Evolutionary conservation across 2,113 vertebrate species (phyloP).

Genomic region (Pycnonotus jocosus): DNA sequence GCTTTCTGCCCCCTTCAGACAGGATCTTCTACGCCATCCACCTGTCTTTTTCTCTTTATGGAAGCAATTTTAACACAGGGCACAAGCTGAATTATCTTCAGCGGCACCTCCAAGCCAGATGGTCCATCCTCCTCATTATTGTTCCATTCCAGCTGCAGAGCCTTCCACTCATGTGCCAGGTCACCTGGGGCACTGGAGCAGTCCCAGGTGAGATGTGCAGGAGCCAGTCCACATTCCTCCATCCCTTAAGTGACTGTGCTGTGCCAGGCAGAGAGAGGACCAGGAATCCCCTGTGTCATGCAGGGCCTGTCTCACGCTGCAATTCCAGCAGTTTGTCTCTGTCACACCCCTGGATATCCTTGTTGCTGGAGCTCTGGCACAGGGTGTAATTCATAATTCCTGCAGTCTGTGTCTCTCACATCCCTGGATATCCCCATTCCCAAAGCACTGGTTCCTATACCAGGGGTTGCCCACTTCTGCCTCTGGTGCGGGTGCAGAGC

Average conservation of each 20-base stretch:
- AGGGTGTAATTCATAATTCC: background rate
- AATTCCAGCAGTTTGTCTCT: background rate
- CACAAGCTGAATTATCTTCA: background rate
- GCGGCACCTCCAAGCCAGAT: background rate
- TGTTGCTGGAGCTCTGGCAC: background rate
- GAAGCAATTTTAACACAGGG: background rate
- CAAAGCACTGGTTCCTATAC: accelerated
- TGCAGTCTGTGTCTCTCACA: background rate
- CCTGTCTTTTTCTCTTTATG: background rate
- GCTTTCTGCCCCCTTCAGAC: background rate
- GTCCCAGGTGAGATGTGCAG: background rate
- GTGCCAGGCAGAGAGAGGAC: background rate
- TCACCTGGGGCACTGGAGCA: background rate
- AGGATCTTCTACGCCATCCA: background rate
- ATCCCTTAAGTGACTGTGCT: background rate
- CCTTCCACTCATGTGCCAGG: background rate
- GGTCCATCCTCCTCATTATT: background rate
- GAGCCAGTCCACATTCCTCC: background rate
- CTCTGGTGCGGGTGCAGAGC: background rate
- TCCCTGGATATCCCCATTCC: accelerated
- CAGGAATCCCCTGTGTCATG: background rate
- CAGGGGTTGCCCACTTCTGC: background rate
- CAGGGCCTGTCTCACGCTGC: background rate
- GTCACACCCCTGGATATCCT: background rate
- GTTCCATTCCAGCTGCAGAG: background rate